Evolutionary conservation across 2,888 invertebrate genomes (phyloP).

Genomic region (Nomada flava): DNA sequence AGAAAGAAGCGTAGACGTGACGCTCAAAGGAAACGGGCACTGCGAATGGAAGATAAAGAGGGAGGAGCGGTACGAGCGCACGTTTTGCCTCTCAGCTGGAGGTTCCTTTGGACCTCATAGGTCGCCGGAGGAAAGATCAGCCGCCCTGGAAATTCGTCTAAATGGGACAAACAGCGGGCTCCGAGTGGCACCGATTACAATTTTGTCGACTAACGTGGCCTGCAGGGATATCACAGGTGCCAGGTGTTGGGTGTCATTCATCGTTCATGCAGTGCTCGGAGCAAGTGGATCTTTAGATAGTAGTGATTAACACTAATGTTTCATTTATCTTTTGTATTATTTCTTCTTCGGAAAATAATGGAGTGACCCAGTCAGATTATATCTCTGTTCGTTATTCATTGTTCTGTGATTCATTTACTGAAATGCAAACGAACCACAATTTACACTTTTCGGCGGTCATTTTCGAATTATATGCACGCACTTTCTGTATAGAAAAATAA

Average conservation of each 20-base stretch:
- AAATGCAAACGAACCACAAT: too few species aligned
- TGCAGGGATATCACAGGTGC: too few species aligned
- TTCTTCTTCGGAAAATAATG: not conserved
- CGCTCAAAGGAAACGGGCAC: slow-evolving; percentile 1
- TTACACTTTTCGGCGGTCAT: too few species aligned
- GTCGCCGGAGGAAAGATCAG: slow-evolving; percentile 27
- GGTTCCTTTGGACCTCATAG: slow-evolving; percentile 54
- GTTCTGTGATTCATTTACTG: too few species aligned
- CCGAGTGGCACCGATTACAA: not conserved
- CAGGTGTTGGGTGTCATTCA: too few species aligned
- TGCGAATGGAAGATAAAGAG: not conserved
- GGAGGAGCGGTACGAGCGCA: slow-evolving; percentile 35
- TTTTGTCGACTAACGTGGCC: not conserved
- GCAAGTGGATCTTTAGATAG: too few species aligned
- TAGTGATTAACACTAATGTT: too few species aligned
- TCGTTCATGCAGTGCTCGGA: too few species aligned
- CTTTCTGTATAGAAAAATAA: too few species aligned
- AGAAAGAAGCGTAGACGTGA: slow-evolving; percentile 19
- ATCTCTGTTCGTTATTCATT: too few species aligned
- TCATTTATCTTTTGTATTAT: not conserved
- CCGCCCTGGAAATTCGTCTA: slow-evolving; percentile 25
- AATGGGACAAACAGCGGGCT: not conserved
- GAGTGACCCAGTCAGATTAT: not conserved
- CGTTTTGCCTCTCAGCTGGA: slow-evolving; percentile 59
- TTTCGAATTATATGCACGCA: too few species aligned